Percentiles rank a stretch among this genome's conserved stretches.
These are phyloP conservation scores for Plebejus anna DNA, from an alignment of 2,888 invertebrate species.

Conservation along the genomic window DNA sequence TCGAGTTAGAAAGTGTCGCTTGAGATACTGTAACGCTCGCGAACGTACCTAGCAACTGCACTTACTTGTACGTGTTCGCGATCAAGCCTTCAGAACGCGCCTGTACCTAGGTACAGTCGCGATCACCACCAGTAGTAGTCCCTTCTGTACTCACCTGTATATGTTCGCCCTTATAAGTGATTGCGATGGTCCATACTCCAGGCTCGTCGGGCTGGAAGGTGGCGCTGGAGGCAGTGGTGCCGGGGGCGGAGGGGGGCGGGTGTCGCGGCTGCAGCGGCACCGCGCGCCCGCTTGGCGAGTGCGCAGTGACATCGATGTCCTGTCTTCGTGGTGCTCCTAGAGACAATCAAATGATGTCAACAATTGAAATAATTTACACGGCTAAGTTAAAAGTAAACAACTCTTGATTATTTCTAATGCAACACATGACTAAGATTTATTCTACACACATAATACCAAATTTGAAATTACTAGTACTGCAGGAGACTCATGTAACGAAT, in stretches of 20 bases:
- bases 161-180: slow-evolving; percentile 96
- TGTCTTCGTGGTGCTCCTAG: slow-evolving; percentile 87
- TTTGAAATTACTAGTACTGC: no score
- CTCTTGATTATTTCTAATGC: no score
- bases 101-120: neutral
- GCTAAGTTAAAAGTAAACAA: no score
- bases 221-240: slow-evolving; percentile 90
- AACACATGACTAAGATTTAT: no score
- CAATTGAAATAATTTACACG: no score
- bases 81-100: neutral
- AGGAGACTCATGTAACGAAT: no score
- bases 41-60: no score
- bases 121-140: neutral
- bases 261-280: slow-evolving; percentile 72
- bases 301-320: slow-evolving; percentile 95
- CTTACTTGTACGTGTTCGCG: slow-evolving; percentile 88
- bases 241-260: slow-evolving; percentile 91
- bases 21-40: no score
- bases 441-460: no score
- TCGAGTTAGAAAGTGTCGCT: no score
- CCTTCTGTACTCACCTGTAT: slow-evolving; percentile 81
- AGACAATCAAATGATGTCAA: neutral
- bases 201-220: slow-evolving; percentile 98
- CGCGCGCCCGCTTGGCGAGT: slow-evolving; percentile 92
- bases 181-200: slow-evolving; percentile 98